Base-by-base conservation (phyloP, 2,113 vertebrate genomes). In the Tautogolabrus adspersus region DNA sequence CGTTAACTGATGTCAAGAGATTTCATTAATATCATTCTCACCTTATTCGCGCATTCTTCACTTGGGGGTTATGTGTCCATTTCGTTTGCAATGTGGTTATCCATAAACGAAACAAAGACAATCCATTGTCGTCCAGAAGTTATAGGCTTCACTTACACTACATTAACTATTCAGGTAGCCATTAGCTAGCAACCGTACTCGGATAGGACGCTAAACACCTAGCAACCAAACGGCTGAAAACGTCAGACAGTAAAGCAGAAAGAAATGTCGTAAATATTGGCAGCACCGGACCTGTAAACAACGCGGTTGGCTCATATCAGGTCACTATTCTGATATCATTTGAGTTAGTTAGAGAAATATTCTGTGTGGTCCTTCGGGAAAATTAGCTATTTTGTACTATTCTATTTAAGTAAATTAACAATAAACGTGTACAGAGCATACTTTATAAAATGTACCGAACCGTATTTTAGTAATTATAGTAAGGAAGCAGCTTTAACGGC, bases 121-220 rank as follows among this genome's bases (percentile, higher is more conserved):
- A 10, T 55, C 51, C 71, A 84, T 89, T 60, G 66, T 52, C 3
- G 2, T 8, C 10, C 3, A 21, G 6, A 2, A 8, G 12, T 49
- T 44, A 0, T n/a, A 2, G 5, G 46, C 44, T 54, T 77, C 0
- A 19, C 10, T n/a, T 52, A 16, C 3, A 13, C 11, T 3, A 18
- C 46, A 18, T 18, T 18, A 59, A 12, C n/a, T 34, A 61, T 5
- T 13, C 11, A 9, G 18, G 19, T 66, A 80, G 60, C 63, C 21
- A 19, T 82, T 88, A 85, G 91, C 77, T 92, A 83, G 90, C 90
- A 94, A 93, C 94, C 34, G 74, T 76, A 72, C 62, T 76, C 58
- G 77, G 10, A 79, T 0, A 75, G 72, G 90, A 92, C 89, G 87
- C 90, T 81, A 57, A 63, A 75, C 69, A 75, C 90, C 64, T 92